phyloP scores from a whole-genome alignment of 2,888 invertebrate genomes.

The Asteroscopus sphinx region DNA sequence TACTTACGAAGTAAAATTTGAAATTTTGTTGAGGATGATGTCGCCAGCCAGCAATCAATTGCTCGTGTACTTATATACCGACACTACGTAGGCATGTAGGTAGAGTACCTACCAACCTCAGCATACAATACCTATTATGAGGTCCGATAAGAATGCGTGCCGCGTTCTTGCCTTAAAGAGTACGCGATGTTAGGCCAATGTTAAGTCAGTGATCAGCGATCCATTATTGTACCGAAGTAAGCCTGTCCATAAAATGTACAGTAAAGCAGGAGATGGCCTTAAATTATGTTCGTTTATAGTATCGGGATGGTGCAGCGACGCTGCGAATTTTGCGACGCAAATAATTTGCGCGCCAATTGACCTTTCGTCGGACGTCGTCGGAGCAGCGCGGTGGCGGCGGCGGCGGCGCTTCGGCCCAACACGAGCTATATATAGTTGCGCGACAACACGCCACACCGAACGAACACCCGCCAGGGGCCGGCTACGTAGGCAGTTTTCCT shows the following conservation, averaged over 20 bases:
- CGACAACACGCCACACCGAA: conserved; percentile 82
- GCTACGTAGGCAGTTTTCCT: conserved; percentile 87
- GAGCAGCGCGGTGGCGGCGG: conserved; percentile 70
- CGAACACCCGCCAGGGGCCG: conserved; percentile 86
- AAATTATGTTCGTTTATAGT: conserved; percentile 58
- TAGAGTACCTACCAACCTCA: conserved; percentile 38
- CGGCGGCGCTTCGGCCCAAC: conserved; percentile 81
- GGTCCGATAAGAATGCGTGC: conserved; percentile 69
- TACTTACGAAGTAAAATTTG: conserved; percentile 30
- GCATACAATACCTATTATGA: conserved; percentile 62
- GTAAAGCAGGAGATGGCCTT: conserved; percentile 52
- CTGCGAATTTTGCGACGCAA: conserved; percentile 88
- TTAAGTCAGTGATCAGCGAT: conserved; percentile 52
- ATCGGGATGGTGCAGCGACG: conserved; percentile 76
- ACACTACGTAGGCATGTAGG: conserved; percentile 28
- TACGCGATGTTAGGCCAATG: conserved; percentile 43
- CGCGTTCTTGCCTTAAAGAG: conserved; percentile 65
- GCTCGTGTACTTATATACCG: conserved; percentile 32
- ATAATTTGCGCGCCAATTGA: conserved; percentile 90
- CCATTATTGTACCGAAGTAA: conserved; percentile 38
- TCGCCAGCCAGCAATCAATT: conserved; percentile 41
- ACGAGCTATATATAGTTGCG: conserved; percentile 87
- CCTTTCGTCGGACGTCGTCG: conserved; percentile 87
- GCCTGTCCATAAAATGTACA: conserved; percentile 25
- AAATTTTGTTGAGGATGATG: conserved; percentile 38